These are phyloP conservation scores for Oncorhynchus nerka DNA, from an alignment of 2,113 vertebrate species.

Conservation along the genomic window DNA sequence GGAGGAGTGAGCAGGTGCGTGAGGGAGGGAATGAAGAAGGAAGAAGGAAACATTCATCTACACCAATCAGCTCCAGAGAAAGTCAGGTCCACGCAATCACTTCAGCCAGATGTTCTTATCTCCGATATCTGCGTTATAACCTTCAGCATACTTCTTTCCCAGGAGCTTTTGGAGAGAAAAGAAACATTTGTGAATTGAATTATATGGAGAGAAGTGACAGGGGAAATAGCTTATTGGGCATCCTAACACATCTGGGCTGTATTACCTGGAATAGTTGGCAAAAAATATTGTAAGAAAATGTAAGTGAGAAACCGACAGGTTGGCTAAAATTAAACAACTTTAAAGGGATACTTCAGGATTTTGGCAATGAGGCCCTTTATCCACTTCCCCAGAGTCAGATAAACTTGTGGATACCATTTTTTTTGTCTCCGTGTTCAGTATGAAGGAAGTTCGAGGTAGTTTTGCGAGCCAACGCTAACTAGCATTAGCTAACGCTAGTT, in stretches of 20 bases:
- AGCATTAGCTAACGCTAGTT: too few relatives aligned
- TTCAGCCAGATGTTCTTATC: constrained; percentile 95
- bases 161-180: constrained; percentile 73
- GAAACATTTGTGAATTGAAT: neutral
- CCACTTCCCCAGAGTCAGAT: too few relatives aligned
- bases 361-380: too few relatives aligned
- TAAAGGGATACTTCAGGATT: too few relatives aligned
- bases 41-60: neutral
- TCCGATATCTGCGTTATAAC: constrained; percentile 84
- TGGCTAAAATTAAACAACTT: neutral
- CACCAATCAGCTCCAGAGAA: neutral
- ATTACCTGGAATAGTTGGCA: neutral
- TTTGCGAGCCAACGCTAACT: too few relatives aligned
- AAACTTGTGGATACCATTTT: too few relatives aligned
- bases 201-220: neutral
- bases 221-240: neutral
- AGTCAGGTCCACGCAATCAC: constrained; percentile 55
- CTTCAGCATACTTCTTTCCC: constrained; percentile 75
- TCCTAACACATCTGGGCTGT: neutral
- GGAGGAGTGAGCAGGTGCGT: neutral
- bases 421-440: too few relatives aligned
- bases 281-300: neutral
- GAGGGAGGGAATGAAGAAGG: neutral
- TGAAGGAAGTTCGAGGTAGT: too few relatives aligned
- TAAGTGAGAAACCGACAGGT: neutral